phyloP scores from a whole-genome alignment of 2,888 invertebrate species.

The Spicauda simplicius region DNA sequence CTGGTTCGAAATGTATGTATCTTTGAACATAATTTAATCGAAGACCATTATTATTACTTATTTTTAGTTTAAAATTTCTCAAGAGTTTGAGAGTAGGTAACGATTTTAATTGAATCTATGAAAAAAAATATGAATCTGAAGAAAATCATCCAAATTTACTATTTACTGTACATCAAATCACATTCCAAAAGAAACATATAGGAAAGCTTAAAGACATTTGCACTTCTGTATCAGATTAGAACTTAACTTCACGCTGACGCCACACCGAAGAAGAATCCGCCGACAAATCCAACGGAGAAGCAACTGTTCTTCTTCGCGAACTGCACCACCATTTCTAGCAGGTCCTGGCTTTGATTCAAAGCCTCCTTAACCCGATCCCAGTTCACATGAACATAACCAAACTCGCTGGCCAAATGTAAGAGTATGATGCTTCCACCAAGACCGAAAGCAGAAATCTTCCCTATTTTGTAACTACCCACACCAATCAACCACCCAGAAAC shows the following conservation, averaged over 20 bases:
- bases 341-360: constrained; percentile 89
- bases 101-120: too few species aligned
- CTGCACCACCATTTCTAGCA: constrained; percentile 87
- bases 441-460: constrained; percentile 94
- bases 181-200: too few species aligned
- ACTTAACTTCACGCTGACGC: constrained; percentile 81
- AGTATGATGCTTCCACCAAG: constrained; percentile 95
- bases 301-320: constrained; percentile 88
- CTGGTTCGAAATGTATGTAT: too few species aligned
- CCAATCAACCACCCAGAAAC: constrained; percentile 87
- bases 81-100: too few species aligned
- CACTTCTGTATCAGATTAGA: neutral
- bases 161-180: neutral
- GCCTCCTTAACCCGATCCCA: constrained; percentile 93
- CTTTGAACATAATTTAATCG: too few species aligned
- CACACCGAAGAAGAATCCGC: constrained; percentile 93
- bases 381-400: constrained; percentile 94
- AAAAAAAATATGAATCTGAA: too few species aligned
- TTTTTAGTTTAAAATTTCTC: too few species aligned
- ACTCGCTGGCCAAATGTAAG: constrained; percentile 93
- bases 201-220: too few species aligned
- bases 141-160: too few species aligned
- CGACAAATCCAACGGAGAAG: constrained; percentile 91
- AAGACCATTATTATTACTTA: too few species aligned
- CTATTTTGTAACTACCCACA: constrained; percentile 91